These are phyloP conservation scores for Muschampia plurimacula DNA, from an alignment of 2,888 invertebrate species.

Conservation along the genomic window DNA sequence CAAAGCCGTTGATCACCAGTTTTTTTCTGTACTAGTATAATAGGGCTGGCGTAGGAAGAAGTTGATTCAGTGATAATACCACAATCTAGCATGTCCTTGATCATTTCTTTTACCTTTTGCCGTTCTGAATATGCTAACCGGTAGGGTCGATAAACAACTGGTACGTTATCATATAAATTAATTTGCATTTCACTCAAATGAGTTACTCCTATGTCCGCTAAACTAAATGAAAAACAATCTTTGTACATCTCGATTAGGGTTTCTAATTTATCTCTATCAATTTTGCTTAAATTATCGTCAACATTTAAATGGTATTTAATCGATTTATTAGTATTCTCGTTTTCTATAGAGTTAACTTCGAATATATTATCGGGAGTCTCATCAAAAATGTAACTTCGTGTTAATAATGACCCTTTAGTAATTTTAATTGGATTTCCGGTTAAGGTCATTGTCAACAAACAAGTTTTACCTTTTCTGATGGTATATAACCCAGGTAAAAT, in stretches of 20 bases:
- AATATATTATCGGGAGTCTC: not conserved
- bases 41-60: conserved; percentile 46
- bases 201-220: conserved; percentile 40
- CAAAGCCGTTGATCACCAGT: conserved; percentile 39
- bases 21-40: conserved; percentile 46
- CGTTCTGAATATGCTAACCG: conserved; percentile 39
- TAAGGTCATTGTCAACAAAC: not conserved
- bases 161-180: conserved; percentile 33
- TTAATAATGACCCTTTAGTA: not conserved
- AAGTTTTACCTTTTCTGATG: not conserved
- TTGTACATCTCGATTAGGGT: conserved; percentile 4
- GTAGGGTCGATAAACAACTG: conserved; percentile 44
- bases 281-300: not conserved
- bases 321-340: not conserved
- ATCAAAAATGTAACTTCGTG: not conserved
- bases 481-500: not conserved
- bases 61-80: conserved; percentile 40
- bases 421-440: not conserved
- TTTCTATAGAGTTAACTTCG: not conserved
- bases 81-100: conserved; percentile 42
- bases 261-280: not conserved
- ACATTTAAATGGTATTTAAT: not conserved
- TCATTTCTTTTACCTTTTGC: conserved; percentile 36
- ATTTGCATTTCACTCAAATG: conserved; percentile 40
- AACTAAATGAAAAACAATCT: conserved; percentile 36